phyloP scores from a whole-genome alignment of 92 coral and sea anemone genomes.

The Diadumene lineata region DNA sequence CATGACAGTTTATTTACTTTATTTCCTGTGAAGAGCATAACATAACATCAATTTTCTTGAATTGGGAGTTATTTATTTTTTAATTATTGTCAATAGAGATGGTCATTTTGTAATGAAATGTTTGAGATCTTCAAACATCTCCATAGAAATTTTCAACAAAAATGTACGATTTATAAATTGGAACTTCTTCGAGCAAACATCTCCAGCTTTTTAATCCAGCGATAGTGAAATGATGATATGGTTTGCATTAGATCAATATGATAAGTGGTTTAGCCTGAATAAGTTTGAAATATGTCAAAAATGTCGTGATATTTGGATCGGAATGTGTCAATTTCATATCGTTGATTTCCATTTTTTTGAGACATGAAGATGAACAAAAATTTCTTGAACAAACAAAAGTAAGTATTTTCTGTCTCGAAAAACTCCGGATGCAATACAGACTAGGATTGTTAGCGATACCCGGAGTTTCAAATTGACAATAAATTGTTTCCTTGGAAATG shows the following conservation, averaged over 20 bases:
- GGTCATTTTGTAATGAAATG: background rate
- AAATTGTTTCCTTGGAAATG: no score
- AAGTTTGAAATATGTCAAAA: conserved; percentile 1
- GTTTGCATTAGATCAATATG: no score
- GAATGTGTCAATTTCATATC: background rate
- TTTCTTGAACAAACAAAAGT: background rate
- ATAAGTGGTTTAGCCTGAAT: background rate
- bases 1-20: background rate
- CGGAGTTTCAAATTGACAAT: background rate
- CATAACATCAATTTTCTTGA: background rate
- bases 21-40: background rate
- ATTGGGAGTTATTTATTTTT: conserved; percentile 6
- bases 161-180: background rate
- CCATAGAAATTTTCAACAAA: background rate
- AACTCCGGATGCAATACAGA: no score
- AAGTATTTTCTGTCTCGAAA: background rate
- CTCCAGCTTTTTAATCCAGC: no score
- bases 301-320: background rate
- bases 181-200: no score
- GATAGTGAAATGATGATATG: no score
- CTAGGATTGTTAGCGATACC: background rate
- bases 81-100: background rate
- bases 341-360: conserved; percentile 13
- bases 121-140: background rate
- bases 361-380: background rate